phyloP scores from a whole-genome alignment of 2,888 invertebrate genomes.

The Seladonia tumulorum region DNA sequence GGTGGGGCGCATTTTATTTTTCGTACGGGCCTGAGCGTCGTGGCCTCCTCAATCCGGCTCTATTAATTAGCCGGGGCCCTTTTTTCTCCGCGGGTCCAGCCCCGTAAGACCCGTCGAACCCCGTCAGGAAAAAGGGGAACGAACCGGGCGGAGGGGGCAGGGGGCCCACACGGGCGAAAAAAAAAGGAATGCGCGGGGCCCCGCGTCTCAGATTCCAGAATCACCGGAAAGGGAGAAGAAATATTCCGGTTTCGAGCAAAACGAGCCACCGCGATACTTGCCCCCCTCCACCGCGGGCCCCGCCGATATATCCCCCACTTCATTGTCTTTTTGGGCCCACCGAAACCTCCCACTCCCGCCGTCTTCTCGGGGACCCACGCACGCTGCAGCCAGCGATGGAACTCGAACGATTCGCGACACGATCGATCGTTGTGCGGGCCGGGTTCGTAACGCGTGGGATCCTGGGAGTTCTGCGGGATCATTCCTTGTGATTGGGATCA shows the following conservation, averaged over 20 bases:
- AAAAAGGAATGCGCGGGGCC: constrained; percentile 41
- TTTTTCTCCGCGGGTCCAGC: constrained; percentile 64
- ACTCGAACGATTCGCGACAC: constrained; percentile 29
- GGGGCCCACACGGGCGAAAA: neutral
- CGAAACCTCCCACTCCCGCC: no score
- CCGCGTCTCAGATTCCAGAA: constrained; percentile 62
- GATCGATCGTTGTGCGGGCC: constrained; percentile 34
- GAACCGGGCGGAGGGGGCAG: constrained; percentile 15
- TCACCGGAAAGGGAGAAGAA: constrained; percentile 64
- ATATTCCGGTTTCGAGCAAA: constrained; percentile 61
- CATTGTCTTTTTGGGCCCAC: neutral
- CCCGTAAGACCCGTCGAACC: constrained; percentile 68
- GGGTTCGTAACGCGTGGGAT: constrained; percentile 44
- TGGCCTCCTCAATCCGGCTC: constrained; percentile 68
- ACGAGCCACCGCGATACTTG: constrained; percentile 9
- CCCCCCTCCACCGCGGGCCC: neutral
- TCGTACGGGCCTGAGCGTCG: constrained; percentile 61
- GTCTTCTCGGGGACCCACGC: neutral
- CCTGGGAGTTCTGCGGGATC: neutral
- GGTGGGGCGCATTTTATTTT: constrained; percentile 69
- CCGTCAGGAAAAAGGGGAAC: constrained; percentile 63
- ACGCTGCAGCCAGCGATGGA: neutral
- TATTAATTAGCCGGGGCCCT: constrained; percentile 73
- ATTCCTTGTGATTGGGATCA: no score
- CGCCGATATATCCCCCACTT: neutral